Evolutionary conservation across 2,113 vertebrate genomes (phyloP), one percentile per base, ranked within the genome.

Genomic region (Regulus satrapa): DNA sequence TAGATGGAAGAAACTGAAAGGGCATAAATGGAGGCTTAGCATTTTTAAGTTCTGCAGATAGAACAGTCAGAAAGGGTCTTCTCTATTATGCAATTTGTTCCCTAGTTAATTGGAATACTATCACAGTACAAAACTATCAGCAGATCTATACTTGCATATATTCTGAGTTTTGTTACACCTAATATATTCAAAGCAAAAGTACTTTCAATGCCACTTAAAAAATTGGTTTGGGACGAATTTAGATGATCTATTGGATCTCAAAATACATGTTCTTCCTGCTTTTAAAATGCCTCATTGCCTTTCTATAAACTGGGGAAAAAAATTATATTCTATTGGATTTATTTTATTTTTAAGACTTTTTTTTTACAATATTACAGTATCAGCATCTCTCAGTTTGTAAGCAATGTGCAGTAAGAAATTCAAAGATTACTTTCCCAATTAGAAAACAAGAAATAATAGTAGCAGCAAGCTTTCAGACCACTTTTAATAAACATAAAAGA

Each of bases 281-380:
- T 85, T 97, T 97, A 97, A 97, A 97, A 97, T 77, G 97, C 94
- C 64, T 97, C 92, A 89, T 94, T 97, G 94, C 83, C 88, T 97
- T 87, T 94, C 85, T 94, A 78, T 56, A 80, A 23, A 63, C 75
- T 71, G 67, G 56, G 32, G 74, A 85, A 85, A 48, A 75, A 28
- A 92, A 89, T 85, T 88, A 85, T 84, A 79, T 49, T 68, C 52
- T 58, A 43, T 21, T 62, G 29, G 66, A 84, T 75, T 95, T 85
- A 71, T 75, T 89, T 89, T 93, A 34, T 84, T 89, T 96, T 95
- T 74, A 86, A 90, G 46, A 76, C 66, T 49, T 59, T 78, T 59
- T 78, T 83, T 87, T 84, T 85, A 87, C 55, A 76, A 10, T 58
- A 90, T 56, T 85, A 68, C 40, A 80, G 81, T 66, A 93, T 83